Conservation (phyloP, 2,797 vertebrate genomes). For the Gobio occitaniae region DNA sequence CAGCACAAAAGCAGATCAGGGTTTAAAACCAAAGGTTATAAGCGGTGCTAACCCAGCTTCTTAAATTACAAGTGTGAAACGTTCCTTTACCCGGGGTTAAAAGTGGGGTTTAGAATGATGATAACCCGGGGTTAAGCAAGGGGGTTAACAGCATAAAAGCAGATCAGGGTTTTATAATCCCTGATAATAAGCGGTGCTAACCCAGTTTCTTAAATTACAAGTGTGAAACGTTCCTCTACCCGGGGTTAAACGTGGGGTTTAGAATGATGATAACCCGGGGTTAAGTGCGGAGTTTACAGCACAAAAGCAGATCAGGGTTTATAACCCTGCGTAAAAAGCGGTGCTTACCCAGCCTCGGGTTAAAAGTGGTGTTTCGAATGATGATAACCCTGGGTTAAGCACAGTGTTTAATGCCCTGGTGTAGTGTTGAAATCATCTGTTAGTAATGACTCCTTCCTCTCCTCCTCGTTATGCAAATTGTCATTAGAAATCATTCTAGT, state of each 20-base stretch:
- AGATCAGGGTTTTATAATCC: not conserved
- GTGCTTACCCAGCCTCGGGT: not conserved
- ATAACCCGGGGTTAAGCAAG: not conserved
- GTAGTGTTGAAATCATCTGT: not conserved
- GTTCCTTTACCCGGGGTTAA: not conserved
- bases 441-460: conserved; percentile 26
- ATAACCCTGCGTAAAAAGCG: not conserved
- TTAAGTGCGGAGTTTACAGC: not conserved
- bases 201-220: not conserved
- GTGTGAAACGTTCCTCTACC: not conserved
- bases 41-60: not conserved
- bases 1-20: too few relatives aligned
- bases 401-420: not conserved
- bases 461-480: conserved; percentile 33
- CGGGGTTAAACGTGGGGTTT: not conserved
- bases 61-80: not conserved
- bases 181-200: not conserved
- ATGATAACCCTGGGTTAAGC: not conserved
- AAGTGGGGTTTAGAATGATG: not conserved
- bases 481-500: conserved; percentile 33
- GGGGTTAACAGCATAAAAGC: too few relatives aligned
- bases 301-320: not conserved
- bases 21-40: not conserved
- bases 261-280: not conserved
- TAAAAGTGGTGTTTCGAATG: not conserved